A percentile compares a stretch with the other conserved stretches of the same genome.
phyloP scores from a whole-genome alignment of 1,140 invertebrate species.

The Bursaphelenchus mucronatus region DNA sequence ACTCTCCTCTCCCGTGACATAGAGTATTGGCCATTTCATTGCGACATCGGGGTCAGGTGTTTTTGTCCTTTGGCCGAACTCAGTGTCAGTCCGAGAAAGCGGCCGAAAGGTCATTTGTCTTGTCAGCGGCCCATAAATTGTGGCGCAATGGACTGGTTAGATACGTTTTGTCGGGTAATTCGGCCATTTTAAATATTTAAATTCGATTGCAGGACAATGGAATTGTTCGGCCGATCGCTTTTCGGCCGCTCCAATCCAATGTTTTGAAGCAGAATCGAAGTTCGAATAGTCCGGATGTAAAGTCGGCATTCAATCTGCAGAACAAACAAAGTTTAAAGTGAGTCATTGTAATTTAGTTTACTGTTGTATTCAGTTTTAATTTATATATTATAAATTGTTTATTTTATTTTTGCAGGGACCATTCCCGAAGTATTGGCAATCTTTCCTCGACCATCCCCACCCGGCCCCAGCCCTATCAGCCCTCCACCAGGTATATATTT shows the following conservation, averaged over 20 bases:
- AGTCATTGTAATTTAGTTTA: neutral
- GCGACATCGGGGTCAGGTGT: neutral
- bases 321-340: conserved; percentile 32
- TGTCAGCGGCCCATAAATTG: neutral
- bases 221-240: conserved; percentile 41
- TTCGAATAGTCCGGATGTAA: conserved; percentile 26
- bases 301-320: conserved; percentile 9
- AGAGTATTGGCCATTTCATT: too few species aligned
- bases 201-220: conserved; percentile 35
- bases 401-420: conserved; percentile 24
- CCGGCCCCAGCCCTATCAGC: conserved; percentile 9
- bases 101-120: conserved; percentile 4
- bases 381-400: too few species aligned
- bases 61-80: neutral
- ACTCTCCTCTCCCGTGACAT: neutral
- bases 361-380: conserved; percentile 3
- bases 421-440: conserved; percentile 37
- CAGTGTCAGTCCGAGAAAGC: conserved; percentile 8
- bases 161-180: conserved; percentile 23
- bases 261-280: conserved; percentile 9
- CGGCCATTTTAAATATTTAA: conserved; percentile 11
- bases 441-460: conserved; percentile 6
- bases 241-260: conserved; percentile 27
- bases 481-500: conserved; percentile 7
- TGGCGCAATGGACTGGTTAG: conserved; percentile 14